phyloP scores from a whole-genome alignment of 2,888 invertebrate species.

The Vandiemenella viatica region DNA sequence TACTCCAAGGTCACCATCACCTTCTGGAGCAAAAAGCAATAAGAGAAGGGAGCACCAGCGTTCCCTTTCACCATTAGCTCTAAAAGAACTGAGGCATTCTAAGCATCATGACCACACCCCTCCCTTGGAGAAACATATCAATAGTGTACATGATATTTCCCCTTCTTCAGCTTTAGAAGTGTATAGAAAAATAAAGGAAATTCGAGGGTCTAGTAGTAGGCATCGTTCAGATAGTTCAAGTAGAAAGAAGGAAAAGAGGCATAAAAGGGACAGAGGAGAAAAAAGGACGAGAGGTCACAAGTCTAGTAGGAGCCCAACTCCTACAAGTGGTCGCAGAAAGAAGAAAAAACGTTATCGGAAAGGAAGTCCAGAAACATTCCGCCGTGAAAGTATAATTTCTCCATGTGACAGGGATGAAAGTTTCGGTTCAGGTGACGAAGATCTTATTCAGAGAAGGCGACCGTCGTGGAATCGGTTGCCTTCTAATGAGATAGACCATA shows the following conservation, averaged over 20 bases:
- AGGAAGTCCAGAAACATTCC: conserved; percentile 29
- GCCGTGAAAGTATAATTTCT: not conserved
- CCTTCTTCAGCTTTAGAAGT: conserved; percentile 11
- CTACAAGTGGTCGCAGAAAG: conserved; percentile 33
- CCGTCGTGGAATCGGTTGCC: conserved; percentile 3
- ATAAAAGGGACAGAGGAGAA: conserved; percentile 50
- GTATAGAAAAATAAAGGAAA: conserved; percentile 14
- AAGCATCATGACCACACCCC: conserved; percentile 26
- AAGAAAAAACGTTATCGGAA: conserved; percentile 45
- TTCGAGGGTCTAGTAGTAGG: conserved; percentile 5
- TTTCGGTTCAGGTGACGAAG: not conserved
- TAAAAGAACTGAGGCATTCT: conserved; percentile 24
- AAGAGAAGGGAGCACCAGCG: conserved; percentile 28
- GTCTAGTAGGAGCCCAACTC: conserved; percentile 23
- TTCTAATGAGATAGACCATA: conserved; percentile 3
- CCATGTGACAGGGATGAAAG: not conserved
- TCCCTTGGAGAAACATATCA: conserved; percentile 18
- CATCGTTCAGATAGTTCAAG: conserved; percentile 12
- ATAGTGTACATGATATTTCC: conserved; percentile 6
- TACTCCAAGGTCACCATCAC: conserved; percentile 25
- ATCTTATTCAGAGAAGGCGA: not conserved
- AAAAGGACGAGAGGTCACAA: conserved; percentile 45
- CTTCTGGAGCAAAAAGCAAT: conserved; percentile 27
- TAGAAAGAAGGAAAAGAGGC: conserved; percentile 29
- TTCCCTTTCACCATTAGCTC: conserved; percentile 25